Base-by-base conservation (phyloP, 2,797 vertebrate species). In the Lates japonicus region DNA sequence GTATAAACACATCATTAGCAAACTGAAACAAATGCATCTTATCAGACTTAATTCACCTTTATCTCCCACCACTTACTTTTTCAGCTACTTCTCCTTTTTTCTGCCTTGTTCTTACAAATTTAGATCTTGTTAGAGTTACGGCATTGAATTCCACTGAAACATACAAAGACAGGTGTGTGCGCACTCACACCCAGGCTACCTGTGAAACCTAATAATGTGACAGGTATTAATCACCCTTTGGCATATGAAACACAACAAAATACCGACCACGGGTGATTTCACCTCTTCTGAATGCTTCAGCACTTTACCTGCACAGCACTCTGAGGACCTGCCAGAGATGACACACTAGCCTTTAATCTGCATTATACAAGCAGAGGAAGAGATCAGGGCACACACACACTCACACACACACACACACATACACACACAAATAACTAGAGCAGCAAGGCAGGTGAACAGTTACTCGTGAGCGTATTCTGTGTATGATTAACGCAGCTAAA, bases 151-250 rank as follows among this genome's bases (percentile, higher is more conserved):
- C 54, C 55, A 48, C 62, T 31, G 22, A 12, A 1, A 67, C 37
- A 42, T 63, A 72, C 22, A 70, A 31, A 25, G 9, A 33, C 14
- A 39, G 31, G 1, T 29, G 41, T 75, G 16, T 39, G 72, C 87
- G 81, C 70, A 87, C 83, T 80, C 81, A 82, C 48, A 52, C 58
- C 57, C 57, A 57, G 33, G 49, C 76, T 78, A 87, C 87, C 88
- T 52, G 78, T 87, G 93, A 91, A 90, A 94, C 89, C 85, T 81
- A 83, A 94, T 89, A 84, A 63, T 10, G 84, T 87, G 90, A 82
- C 78, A 86, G 87, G 93, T 92, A 90, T 90, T 93, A 92, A 95
- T 95, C 90, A 92, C 80, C 29, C 81, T 80, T 87, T 89, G 92
- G 90, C 88, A 41, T 80, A 88, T 81, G 81, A 81, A 90, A 87